Percentiles rank a stretch among this genome's conserved stretches.
Conservation (phyloP, 1,140 invertebrate genomes). For the Eubasilissa regina region DNA sequence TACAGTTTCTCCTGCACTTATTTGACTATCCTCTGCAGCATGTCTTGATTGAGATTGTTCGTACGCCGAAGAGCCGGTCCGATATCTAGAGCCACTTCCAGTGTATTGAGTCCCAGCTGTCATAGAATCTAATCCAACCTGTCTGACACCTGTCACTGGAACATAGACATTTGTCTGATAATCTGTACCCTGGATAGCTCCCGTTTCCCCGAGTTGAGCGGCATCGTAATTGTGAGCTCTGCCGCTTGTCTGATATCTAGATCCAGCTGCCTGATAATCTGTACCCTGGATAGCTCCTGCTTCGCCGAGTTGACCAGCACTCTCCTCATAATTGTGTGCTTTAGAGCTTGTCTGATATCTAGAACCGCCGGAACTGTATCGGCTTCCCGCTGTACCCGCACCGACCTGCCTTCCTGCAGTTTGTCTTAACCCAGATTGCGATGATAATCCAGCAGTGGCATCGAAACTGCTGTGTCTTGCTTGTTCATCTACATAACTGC, state of each 20-base stretch:
- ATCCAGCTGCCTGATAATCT: neutral
- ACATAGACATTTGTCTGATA: conserved; percentile 5
- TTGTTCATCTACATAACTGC: conserved; percentile 2
- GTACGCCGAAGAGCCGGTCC: neutral
- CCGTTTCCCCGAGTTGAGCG: conserved; percentile 36
- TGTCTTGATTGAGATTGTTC: conserved; percentile 32
- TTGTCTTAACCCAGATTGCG: conserved; percentile 18
- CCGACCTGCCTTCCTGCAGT: conserved; percentile 2
- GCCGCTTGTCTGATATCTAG: neutral
- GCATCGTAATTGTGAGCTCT: neutral
- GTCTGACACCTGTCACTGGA: conserved; percentile 40
- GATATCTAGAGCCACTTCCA: conserved; percentile 16
- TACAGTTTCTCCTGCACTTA: neutral
- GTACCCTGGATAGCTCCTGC: conserved; percentile 9
- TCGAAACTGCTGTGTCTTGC: neutral
- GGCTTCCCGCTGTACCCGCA: neutral
- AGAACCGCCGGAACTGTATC: conserved; percentile 10
- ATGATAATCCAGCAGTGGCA: neutral
- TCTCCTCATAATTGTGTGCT: too few species aligned
- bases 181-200: neutral
- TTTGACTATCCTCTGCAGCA: conserved; percentile 31
- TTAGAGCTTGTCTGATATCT: neutral
- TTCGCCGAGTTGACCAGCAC: conserved; percentile 29
- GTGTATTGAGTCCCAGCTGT: conserved; percentile 20
- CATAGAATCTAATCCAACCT: conserved; percentile 16